Evolutionary conservation across 1,140 invertebrate genomes (phyloP).

Genomic region (Zaprionus inermis): DNA sequence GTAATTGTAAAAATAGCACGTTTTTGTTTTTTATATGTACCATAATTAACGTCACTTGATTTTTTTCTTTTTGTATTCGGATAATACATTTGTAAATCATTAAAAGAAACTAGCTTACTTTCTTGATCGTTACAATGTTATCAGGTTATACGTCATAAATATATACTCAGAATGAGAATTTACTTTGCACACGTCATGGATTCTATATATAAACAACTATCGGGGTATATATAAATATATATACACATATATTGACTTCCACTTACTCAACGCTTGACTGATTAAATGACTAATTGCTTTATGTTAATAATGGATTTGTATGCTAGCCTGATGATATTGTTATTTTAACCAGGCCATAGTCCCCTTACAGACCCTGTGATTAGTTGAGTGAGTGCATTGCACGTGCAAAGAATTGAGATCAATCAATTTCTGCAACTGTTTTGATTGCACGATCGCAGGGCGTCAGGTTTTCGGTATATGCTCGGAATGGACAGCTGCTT

Average conservation of each 20-base stretch:
- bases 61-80: too few relatives aligned
- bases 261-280: neutral
- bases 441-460: constrained; percentile 29
- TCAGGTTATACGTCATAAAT: neutral
- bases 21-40: too few relatives aligned
- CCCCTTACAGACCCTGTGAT: constrained; percentile 1
- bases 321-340: neutral
- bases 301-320: constrained; percentile 3
- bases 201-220: neutral
- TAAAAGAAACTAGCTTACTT: too few relatives aligned
- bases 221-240: neutral
- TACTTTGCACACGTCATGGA: neutral
- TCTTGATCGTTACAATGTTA: too few relatives aligned
- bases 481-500: neutral
- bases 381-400: constrained; percentile 58
- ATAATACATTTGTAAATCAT: too few relatives aligned
- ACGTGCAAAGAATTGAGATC: constrained; percentile 69
- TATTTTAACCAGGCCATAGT: constrained; percentile 29
- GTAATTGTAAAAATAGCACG: too few relatives aligned
- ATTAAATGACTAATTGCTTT: constrained; percentile 17
- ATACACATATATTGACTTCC: too few relatives aligned
- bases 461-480: constrained; percentile 2
- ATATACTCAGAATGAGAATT: neutral
- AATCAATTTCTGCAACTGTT: constrained; percentile 55
- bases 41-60: too few relatives aligned